Percentiles rank a stretch among this genome's conserved stretches.
phyloP scores from a whole-genome alignment of 1,140 invertebrate genomes.

The Cyclina sinensis region DNA sequence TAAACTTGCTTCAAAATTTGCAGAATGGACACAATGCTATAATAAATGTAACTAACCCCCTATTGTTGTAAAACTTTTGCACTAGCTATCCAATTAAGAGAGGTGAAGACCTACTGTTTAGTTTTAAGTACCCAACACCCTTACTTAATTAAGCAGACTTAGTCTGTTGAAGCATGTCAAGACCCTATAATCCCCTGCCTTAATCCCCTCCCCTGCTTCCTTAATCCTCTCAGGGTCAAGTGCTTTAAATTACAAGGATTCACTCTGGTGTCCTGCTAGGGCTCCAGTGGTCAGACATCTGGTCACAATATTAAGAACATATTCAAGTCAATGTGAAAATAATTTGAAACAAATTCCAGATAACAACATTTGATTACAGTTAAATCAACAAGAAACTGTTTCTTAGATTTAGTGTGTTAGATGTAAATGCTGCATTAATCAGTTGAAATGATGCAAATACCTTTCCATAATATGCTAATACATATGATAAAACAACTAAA shows the following conservation, averaged over 20 bases:
- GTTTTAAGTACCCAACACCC: background rate
- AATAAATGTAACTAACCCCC: too few relatives aligned
- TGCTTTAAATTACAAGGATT: conserved; percentile 11
- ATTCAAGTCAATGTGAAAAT: background rate
- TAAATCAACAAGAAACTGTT: too few relatives aligned
- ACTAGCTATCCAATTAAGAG: too few relatives aligned
- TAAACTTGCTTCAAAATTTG: too few relatives aligned
- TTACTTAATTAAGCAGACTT: background rate
- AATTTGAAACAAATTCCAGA: background rate
- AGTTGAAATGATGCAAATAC: too few relatives aligned
- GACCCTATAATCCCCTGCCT: background rate
- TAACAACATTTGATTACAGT: background rate
- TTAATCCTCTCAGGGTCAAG: conserved; percentile 13
- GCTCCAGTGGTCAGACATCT: conserved; percentile 12
- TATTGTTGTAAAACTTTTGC: too few relatives aligned
- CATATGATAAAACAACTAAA: too few relatives aligned
- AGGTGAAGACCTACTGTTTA: too few relatives aligned
- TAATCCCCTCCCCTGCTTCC: conserved; percentile 3
- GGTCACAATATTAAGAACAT: background rate
- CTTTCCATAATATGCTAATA: too few relatives aligned
- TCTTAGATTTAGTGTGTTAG: too few relatives aligned
- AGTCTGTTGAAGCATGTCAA: background rate
- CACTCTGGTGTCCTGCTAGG: background rate
- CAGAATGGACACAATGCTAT: too few relatives aligned
- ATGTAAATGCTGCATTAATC: too few relatives aligned